phyloP scores from a whole-genome alignment of 2,113 vertebrate species.

The Pteronura brasiliensis region DNA sequence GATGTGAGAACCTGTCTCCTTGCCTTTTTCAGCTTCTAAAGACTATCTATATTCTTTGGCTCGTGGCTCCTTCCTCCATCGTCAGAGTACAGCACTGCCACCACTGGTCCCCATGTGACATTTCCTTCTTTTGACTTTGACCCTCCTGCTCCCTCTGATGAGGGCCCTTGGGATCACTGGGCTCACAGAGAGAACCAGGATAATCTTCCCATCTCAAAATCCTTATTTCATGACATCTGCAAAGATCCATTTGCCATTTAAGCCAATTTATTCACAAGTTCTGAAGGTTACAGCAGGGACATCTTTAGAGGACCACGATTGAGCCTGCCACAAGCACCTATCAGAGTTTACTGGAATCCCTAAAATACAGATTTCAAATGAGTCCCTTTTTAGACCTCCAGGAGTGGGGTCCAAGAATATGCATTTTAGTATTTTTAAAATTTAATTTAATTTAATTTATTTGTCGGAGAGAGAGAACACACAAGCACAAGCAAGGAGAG shows the following conservation, averaged over 20 bases:
- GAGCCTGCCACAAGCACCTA: background rate
- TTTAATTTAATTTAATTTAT: no score
- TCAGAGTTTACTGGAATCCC: background rate
- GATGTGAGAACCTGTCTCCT: background rate
- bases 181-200: background rate
- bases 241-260: background rate
- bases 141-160: background rate
- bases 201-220: background rate
- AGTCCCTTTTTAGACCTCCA: background rate
- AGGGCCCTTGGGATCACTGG: background rate
- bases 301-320: background rate
- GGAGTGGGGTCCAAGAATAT: background rate
- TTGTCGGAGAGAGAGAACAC: no score
- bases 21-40: background rate
- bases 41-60: background rate
- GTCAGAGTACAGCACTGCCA: background rate
- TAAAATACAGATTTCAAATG: background rate
- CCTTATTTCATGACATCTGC: background rate
- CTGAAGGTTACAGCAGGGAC: background rate
- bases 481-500: no score
- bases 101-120: background rate
- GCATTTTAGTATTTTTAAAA: background rate
- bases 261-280: background rate
- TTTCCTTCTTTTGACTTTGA: background rate
- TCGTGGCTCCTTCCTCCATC: background rate